Evolutionary conservation across 2,113 vertebrate species (phyloP).

Genomic region (Neolamprologus cancellatus): DNA sequence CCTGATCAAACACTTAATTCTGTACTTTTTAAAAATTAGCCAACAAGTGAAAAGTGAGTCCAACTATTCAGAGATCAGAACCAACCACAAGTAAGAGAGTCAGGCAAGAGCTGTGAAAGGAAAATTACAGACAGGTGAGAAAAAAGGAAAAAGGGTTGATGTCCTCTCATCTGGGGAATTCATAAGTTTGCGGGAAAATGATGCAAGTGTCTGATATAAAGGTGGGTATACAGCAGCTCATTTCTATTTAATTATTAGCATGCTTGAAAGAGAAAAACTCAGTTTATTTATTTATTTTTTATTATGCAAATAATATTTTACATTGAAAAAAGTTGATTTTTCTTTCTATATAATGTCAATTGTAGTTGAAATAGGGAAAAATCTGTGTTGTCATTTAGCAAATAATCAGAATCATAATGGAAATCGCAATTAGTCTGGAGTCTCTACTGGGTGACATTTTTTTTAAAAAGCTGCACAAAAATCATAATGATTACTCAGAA

Average conservation of each 20-base stretch:
- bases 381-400: not conserved
- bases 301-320: not conserved
- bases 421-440: not conserved
- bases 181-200: not conserved
- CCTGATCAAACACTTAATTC: not conserved
- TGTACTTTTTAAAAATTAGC: not conserved
- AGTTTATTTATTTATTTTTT: not conserved
- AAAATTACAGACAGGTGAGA: not conserved
- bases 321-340: not conserved
- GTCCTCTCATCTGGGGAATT: not conserved
- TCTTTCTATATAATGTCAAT: not conserved
- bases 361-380: not conserved
- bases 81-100: not conserved
- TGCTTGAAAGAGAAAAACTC: not conserved
- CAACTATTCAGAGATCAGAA: not conserved
- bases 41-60: not conserved
- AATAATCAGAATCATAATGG: not conserved
- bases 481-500: not conserved
- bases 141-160: not conserved
- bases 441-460: not conserved
- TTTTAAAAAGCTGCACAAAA: not conserved
- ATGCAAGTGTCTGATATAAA: not conserved
- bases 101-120: not conserved
- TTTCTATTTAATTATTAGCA: not conserved
- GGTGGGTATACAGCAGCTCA: not conserved